Base-by-base conservation (phyloP, 2,113 vertebrate genomes). In the Meleagris gallopavo region DNA sequence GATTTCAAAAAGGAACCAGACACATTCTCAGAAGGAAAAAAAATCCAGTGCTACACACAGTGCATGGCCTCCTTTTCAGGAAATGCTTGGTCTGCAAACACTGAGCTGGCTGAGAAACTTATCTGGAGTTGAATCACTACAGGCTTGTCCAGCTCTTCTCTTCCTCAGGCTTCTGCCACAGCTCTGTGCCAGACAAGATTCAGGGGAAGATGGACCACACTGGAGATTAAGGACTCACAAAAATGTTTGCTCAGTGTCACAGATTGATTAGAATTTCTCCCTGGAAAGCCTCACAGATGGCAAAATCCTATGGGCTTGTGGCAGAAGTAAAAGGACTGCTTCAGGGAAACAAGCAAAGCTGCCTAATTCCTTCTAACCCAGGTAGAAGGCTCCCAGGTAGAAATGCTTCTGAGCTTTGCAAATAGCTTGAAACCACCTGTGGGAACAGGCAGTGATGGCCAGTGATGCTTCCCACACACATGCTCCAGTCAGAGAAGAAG, bases 71-170 rank as follows among this genome's bases (percentile, higher is more conserved):
- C 20, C 30, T 87, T 79, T 87, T 58, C 61, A 52, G 78, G 66
- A 84, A 82, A 79, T 65, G 65, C 78, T 91, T 89, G 78, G 78
- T 92, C 66, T 89, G 87, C 48, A 82, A 91, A 89, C 48, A 89
- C 48, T 2, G 9, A 29, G 71, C 40, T 85, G 55, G 11, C 78
- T 76, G 48, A 48, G 17, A 87, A 76, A 52, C 20, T 69, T 65
- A 75, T 57, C 57, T 4, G 0, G 27, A 69, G 25, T 70, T 17
- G 62, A 92, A 82, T 43, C 36, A 75, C 52, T 76, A 40, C 70
- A 85, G 77, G 61, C 43, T 91, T 76, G 54, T 48, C n/a, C 40
- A 89, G 70, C 43, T 57, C 57, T 84, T 64, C 46, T 72, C n/a
- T 90, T 66, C 79, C 52, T 83, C 38, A 38, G 43, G 15, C 20